Evolutionary conservation across 92 coral and sea anemone species (phyloP).

Genomic region (Anthopleura xanthogrammica): DNA sequence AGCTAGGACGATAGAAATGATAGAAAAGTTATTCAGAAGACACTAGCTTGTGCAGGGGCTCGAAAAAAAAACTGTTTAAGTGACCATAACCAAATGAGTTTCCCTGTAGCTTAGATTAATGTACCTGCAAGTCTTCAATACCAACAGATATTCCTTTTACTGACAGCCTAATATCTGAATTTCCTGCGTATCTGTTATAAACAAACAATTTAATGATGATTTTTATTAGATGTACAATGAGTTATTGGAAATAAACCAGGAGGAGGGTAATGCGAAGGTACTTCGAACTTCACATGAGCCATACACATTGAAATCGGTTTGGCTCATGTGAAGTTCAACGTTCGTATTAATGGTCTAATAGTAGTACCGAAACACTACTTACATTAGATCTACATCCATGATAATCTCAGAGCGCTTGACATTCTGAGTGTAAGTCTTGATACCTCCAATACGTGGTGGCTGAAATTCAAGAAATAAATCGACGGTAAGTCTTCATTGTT

Average conservation of each 20-base stretch:
- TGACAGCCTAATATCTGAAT: constrained; percentile 86
- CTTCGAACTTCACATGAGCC: too few relatives aligned
- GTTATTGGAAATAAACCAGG: too few relatives aligned
- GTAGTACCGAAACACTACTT: constrained; percentile 12
- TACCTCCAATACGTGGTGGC: constrained; percentile 99
- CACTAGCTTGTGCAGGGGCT: too few relatives aligned
- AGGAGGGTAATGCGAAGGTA: too few relatives aligned
- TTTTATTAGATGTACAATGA: background rate
- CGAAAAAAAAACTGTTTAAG: too few relatives aligned
- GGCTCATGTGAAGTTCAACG: too few relatives aligned
- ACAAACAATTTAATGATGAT: background rate
- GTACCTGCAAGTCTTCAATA: constrained; percentile 95
- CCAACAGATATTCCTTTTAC: constrained; percentile 90
- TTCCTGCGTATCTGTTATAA: constrained; percentile 87
- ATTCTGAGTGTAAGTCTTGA: constrained; percentile 91
- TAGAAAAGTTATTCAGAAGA: too few relatives aligned
- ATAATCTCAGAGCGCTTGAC: constrained; percentile 96
- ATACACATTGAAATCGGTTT: too few relatives aligned
- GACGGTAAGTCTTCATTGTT: too few relatives aligned
- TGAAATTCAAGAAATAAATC: constrained; percentile 10
- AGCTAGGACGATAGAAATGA: too few relatives aligned
- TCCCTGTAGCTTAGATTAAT: background rate
- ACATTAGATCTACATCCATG: constrained; percentile 98
- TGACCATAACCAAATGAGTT: too few relatives aligned
- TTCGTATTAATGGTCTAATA: background rate